phyloP scores from a whole-genome alignment of 2,113 vertebrate genomes.

The Kobus ellipsiprymnus region DNA sequence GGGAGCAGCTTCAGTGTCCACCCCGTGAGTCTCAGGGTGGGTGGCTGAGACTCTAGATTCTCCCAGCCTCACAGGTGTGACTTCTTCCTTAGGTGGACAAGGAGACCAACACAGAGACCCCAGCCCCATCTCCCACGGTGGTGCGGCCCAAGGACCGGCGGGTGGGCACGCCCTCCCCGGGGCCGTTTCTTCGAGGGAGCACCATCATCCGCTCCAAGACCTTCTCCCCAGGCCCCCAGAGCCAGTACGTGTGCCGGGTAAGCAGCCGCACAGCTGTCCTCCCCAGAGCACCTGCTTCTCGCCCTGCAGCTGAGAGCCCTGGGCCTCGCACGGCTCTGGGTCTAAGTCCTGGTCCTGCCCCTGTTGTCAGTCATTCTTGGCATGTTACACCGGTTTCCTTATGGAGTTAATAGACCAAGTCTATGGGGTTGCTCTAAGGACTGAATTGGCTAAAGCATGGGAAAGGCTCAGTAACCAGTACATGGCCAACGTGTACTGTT shows the following conservation, averaged over 20 bases:
- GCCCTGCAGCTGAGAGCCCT: fast-evolving
- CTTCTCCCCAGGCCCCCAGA: slow-evolving; percentile 97
- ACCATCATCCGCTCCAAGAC: slow-evolving; percentile 99
- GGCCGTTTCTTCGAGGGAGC: slow-evolving; percentile 91
- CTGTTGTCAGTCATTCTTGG: background rate
- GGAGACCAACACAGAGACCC: slow-evolving; percentile 89
- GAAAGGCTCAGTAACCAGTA: background rate
- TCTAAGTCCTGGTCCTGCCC: fast-evolving
- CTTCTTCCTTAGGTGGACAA: slow-evolving; percentile 86
- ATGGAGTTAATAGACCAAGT: background rate
- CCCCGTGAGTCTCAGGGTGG: background rate
- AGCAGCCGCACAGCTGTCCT: background rate
- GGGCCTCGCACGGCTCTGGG: background rate
- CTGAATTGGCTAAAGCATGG: background rate
- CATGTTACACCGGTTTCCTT: background rate
- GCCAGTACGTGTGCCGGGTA: slow-evolving; percentile 98
- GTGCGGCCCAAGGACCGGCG: slow-evolving; percentile 94
- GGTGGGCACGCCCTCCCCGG: slow-evolving; percentile 82
- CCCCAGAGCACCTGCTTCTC: background rate
- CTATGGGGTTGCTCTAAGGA: background rate
- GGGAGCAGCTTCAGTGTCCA: too few species aligned
- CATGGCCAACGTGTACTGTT: background rate
- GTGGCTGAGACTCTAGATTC: background rate
- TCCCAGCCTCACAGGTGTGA: background rate
- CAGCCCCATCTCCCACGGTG: slow-evolving; percentile 79